Evolutionary conservation across 2,797 vertebrate genomes (phyloP), one percentile per base, ranked within the genome.

Genomic region (Pyrocephalus nanus): DNA sequence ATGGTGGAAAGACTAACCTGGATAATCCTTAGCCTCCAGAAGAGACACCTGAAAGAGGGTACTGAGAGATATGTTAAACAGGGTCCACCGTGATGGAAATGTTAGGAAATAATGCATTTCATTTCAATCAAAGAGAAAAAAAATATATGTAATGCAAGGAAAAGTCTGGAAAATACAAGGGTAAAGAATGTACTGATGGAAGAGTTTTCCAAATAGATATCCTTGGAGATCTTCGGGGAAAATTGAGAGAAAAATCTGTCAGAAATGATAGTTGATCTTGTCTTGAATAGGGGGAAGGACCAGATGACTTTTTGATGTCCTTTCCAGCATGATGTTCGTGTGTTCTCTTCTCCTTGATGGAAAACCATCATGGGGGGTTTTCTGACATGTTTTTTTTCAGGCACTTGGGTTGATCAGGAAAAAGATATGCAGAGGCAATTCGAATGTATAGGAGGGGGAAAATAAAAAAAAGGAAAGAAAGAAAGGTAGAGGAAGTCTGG

Each of bases 361-460:
- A 55, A 86, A 93, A 50, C 16, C 4, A 12, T 30, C 4, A 10
- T 25, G 14, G 47, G 18, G 8, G 23, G 15, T 42, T 27, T 50
- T 50, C 64, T 67, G 73, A 36, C 48, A 21, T 12, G 11, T 2
- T 75, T 83, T 50, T 62, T 45, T 53, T 89, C n/a, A 66, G 55
- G 30, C 0, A 2, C 3, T 65, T 29, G 29, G 16, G 11, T 10
- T 79, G 23, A 17, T 47, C 15, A 32, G 15, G n/a, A 90, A 84
- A 8, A 21, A 86, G 50, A 30, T 54, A 65, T 11, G 10, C 25
- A 88, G 58, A 80, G 20, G 11, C 10, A 79, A 86, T 88, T 5
- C 1, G 5, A 73, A 73, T 1, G 2, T n/a, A 3, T n/a, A 53
- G 11, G 34, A n/a, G 4, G 0, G 0, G 1, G 12, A 34, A 43